A percentile compares a stretch with the other conserved stretches of the same genome.
Conservation (phyloP, 2,888 invertebrate species). For the Protophormia terraenovae region DNA sequence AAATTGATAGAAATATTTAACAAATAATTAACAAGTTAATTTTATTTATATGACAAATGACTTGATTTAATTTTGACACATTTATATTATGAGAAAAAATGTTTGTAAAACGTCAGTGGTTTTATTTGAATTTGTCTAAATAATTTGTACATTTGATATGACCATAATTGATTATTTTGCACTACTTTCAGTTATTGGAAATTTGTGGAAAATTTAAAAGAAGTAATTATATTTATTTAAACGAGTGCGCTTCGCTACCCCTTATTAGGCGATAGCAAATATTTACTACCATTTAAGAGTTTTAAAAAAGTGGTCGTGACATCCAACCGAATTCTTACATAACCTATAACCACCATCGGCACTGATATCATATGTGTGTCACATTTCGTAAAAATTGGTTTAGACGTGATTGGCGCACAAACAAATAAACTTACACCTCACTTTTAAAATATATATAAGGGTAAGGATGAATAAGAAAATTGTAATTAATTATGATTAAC, state of each 20-base stretch:
- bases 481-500: not conserved
- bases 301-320: too few species aligned
- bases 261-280: too few species aligned
- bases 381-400: too few species aligned
- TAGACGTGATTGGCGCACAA: too few species aligned
- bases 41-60: not conserved
- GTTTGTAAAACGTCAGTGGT: not conserved
- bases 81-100: not conserved
- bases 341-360: too few species aligned
- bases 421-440: too few species aligned
- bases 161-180: not conserved
- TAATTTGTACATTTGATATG: not conserved
- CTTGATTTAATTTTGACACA: not conserved
- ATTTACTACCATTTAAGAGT: too few species aligned
- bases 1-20: slow-evolving; percentile 26
- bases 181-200: not conserved
- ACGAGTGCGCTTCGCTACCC: too few species aligned
- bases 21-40: slow-evolving; percentile 26
- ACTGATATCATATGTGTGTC: too few species aligned
- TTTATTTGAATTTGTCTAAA: slow-evolving; percentile 10
- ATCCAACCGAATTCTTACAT: too few species aligned
- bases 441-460: too few species aligned
- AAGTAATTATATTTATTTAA: not conserved
- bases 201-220: not conserved
- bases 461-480: not conserved